Evolutionary conservation across 2,113 vertebrate genomes (phyloP).

Genomic region (Nannobrachium achirus): DNA sequence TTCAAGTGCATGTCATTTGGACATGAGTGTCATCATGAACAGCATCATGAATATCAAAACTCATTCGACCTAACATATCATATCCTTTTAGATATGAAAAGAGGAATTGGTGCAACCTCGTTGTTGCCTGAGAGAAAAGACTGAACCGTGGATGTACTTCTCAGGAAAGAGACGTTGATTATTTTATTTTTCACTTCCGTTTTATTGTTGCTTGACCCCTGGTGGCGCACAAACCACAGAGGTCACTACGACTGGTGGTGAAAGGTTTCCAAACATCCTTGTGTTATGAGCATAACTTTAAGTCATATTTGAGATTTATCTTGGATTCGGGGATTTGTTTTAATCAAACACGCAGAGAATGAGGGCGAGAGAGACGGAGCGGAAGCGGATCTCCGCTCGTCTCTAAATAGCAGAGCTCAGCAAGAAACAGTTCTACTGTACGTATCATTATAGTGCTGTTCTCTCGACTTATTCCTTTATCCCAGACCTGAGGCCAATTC

Average conservation of each 20-base stretch:
- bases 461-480: too few relatives aligned
- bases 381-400: conserved; percentile 62
- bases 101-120: conserved; percentile 20
- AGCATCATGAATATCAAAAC: not conserved
- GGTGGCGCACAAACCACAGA: conserved; percentile 46
- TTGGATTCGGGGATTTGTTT: conserved; percentile 44
- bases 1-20: not conserved
- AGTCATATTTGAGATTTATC: conserved; percentile 67
- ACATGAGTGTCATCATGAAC: not conserved
- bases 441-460: too few relatives aligned
- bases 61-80: not conserved
- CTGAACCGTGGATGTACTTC: conserved; percentile 49
- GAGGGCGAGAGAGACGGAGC: conserved; percentile 49
- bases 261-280: conserved; percentile 72
- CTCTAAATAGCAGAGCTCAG: conserved; percentile 59
- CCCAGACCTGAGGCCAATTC: too few relatives aligned
- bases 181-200: conserved; percentile 77
- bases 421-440: conserved; percentile 51
- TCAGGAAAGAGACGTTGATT: conserved; percentile 79
- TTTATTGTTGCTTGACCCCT: conserved; percentile 73
- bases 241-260: conserved; percentile 62
- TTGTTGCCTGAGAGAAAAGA: conserved; percentile 34
- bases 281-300: conserved; percentile 64
- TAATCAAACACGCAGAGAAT: conserved; percentile 53
- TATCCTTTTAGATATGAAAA: conserved; percentile 11